Evolutionary conservation across 2,888 invertebrate genomes (phyloP).

Genomic region (Sphaerophoria taeniata): DNA sequence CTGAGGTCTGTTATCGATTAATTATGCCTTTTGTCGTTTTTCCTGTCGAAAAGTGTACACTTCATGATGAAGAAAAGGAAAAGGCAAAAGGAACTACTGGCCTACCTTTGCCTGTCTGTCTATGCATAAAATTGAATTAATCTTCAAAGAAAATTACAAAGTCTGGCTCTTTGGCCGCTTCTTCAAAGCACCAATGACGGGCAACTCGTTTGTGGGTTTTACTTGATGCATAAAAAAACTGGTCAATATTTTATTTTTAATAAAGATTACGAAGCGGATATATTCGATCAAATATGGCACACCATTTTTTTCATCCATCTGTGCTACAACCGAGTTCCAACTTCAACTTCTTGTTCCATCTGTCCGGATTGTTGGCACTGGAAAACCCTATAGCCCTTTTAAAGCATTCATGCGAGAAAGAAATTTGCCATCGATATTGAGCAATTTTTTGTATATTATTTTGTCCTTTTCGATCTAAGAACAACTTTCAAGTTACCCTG

Average conservation of each 20-base stretch:
- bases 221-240: no score
- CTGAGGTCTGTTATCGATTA: slow-evolving; percentile 49
- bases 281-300: no score
- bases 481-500: background rate
- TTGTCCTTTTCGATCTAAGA: slow-evolving; percentile 23
- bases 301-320: no score
- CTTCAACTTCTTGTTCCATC: background rate
- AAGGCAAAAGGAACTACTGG: background rate
- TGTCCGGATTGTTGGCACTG: background rate
- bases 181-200: no score
- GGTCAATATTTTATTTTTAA: background rate
- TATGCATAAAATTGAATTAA: slow-evolving; percentile 22
- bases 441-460: background rate
- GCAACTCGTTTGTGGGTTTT: no score
- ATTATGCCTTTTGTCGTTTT: slow-evolving; percentile 62
- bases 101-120: background rate
- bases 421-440: slow-evolving; percentile 27
- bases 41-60: background rate
- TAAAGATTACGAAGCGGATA: no score
- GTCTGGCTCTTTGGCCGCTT: background rate
- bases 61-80: background rate
- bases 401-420: slow-evolving; percentile 23
- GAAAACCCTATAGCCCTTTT: background rate
- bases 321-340: no score
- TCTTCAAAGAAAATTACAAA: slow-evolving; percentile 8